Conservation (phyloP, 2,888 invertebrate genomes). For the Neoitamus cyanurus region DNA sequence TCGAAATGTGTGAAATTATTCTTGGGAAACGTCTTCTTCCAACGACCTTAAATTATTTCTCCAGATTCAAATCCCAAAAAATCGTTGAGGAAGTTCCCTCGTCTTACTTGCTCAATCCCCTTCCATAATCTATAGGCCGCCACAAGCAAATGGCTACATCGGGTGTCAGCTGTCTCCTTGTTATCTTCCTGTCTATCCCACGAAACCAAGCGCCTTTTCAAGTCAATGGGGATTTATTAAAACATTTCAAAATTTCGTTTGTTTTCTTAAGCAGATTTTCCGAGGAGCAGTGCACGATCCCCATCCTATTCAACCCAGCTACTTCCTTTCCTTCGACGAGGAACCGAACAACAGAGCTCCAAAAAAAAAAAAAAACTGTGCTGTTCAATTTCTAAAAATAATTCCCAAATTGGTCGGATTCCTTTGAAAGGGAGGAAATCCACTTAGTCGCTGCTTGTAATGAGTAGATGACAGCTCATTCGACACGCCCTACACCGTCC, state of each 20-base stretch:
- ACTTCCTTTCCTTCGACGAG: background rate
- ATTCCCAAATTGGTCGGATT: slow-evolving; percentile 7
- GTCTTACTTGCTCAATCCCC: background rate
- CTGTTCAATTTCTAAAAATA: slow-evolving; percentile 23
- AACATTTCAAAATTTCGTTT: slow-evolving; percentile 33
- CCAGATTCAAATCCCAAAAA: background rate
- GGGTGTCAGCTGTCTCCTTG: slow-evolving; percentile 26
- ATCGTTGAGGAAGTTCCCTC: background rate
- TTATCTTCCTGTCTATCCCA: background rate
- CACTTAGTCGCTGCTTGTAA: slow-evolving; percentile 28
- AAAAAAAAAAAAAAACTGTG: slow-evolving; percentile 2
- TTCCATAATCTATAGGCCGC: background rate
- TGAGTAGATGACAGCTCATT: slow-evolving; percentile 37
- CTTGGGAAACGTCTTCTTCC: background rate
- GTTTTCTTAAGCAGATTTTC: slow-evolving; percentile 16
- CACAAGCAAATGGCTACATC: slow-evolving; percentile 9
- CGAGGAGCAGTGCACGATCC: background rate
- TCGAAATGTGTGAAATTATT: background rate
- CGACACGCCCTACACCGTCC: background rate
- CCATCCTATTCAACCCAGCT: background rate
- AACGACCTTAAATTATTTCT: background rate
- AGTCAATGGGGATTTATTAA: slow-evolving; percentile 16
- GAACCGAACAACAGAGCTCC: background rate
- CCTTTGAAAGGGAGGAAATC: slow-evolving; percentile 33
- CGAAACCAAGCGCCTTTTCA: background rate